Base-by-base conservation (phyloP, 1,140 invertebrate genomes). In the Nylanderia fulva region DNA sequence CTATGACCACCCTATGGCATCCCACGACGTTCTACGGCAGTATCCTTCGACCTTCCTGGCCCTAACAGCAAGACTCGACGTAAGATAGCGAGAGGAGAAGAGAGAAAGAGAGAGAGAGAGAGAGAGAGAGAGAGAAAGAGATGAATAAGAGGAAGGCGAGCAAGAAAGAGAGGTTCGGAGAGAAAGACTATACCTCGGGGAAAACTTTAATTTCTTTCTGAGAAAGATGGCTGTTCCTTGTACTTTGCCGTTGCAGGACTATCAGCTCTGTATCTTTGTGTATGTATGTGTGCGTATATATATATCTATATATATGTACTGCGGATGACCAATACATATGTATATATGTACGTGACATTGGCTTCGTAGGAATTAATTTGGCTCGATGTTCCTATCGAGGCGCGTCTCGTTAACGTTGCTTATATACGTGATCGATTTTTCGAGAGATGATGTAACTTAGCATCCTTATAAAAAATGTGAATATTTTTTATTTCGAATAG, bases 201-300 rank as follows among this genome's bases (percentile, higher is more conserved):
- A 93, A 93, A 93, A 94, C 88, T 93, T 93, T 94, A 93, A 94
- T 94, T 94, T 92, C 92, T 93, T 93, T 93, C 91, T 87, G 88
- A 90, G 90, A 92, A 93, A 92, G 90, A 93, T 93, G 91, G 91
- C 91, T 92, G 89, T 91, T 88, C 88, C 87, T 86, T 90, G 86
- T 91, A 86, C 76, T 89, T 85, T 36, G 69, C 69, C 69, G 69
- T 75, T 63, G 71, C 79, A 79, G 42, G 52, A 88, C 64, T 83
- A 85, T 85, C 87, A 76, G 48, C 71, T 60, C 52, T 71, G 13
- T 80, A 33, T 77, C 72, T 77, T 42, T 86, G 61, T 77, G 48
- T 76, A 68, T 75, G 18, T 56, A 74, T 80, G 3, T 13, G 18
- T 72, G 6, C 61, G 7, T 36, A 5, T 48, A 60, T 42, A 45